Evolutionary conservation across 2,888 invertebrate genomes (phyloP).

Genomic region (Ophion ventricosus): DNA sequence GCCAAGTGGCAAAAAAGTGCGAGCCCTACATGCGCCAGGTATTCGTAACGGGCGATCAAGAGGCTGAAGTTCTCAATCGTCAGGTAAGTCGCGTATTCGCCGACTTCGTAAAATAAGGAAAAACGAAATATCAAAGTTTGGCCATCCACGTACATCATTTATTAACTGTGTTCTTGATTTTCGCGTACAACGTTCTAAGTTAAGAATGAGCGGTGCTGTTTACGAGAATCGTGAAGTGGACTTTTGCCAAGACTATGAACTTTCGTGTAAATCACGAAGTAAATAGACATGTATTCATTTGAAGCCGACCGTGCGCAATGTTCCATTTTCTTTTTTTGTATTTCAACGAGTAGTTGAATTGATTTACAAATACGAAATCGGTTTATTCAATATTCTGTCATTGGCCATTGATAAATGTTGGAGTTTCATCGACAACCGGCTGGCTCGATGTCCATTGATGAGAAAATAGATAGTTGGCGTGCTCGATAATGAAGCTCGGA

Average conservation of each 20-base stretch:
- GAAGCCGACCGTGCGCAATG: slow-evolving; percentile 4
- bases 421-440: not conserved
- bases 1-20: slow-evolving; percentile 95
- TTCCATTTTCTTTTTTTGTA: not conserved
- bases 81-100: slow-evolving; percentile 85
- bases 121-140: not conserved
- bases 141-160: slow-evolving; percentile 21
- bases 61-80: slow-evolving; percentile 85
- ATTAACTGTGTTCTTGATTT: slow-evolving; percentile 47
- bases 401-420: slow-evolving; percentile 15
- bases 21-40: slow-evolving; percentile 99
- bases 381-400: slow-evolving; percentile 17
- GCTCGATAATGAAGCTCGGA: slow-evolving; percentile 28
- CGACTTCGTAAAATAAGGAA: slow-evolving; percentile 19
- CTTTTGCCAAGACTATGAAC: slow-evolving; percentile 54
- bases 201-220: slow-evolving; percentile 47
- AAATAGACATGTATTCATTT: slow-evolving; percentile 44
- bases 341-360: not conserved
- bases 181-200: slow-evolving; percentile 47
- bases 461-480: slow-evolving; percentile 36
- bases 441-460: not conserved
- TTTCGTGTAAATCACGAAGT: slow-evolving; percentile 40
- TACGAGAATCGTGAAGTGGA: slow-evolving; percentile 40
- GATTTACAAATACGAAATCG: not conserved
- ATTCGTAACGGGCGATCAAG: slow-evolving; percentile 89